phyloP scores from a whole-genome alignment of 2,888 invertebrate species.

The Eupithecia tripunctaria region DNA sequence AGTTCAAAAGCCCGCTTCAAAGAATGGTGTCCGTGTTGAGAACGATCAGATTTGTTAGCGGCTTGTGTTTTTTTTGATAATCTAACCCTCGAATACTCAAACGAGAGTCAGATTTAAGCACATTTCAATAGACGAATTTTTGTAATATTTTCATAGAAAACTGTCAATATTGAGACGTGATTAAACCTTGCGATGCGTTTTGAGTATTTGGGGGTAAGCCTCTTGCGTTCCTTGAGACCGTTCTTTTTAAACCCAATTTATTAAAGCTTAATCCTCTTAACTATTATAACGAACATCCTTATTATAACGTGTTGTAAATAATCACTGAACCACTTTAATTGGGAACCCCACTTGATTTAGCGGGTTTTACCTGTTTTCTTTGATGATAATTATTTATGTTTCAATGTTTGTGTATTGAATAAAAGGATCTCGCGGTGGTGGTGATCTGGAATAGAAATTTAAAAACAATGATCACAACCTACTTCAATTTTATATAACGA shows the following conservation, averaged over 20 bases:
- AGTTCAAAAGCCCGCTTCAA: slow-evolving; percentile 35
- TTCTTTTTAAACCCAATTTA: not conserved
- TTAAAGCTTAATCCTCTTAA: not conserved
- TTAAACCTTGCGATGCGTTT: too few species aligned
- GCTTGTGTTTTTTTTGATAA: not conserved
- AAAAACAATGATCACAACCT: not conserved
- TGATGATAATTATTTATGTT: not conserved
- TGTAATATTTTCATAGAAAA: too few species aligned
- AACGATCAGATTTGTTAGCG: not conserved
- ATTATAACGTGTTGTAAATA: not conserved
- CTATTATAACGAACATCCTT: not conserved
- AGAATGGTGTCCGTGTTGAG: slow-evolving; percentile 4
- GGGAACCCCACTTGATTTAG: not conserved
- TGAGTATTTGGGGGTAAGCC: too few species aligned
- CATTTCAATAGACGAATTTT: too few species aligned
- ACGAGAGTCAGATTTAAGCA: too few species aligned
- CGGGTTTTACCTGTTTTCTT: not conserved
- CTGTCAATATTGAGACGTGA: too few species aligned
- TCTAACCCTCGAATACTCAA: not conserved
- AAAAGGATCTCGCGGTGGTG: not conserved
- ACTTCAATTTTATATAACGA: not conserved
- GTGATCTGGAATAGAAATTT: not conserved
- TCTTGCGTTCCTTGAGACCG: not conserved
- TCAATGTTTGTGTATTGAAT: not conserved
- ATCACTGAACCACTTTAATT: not conserved